phyloP scores from a whole-genome alignment of 2,888 invertebrate species.

The Nephrotoma flavescens region DNA sequence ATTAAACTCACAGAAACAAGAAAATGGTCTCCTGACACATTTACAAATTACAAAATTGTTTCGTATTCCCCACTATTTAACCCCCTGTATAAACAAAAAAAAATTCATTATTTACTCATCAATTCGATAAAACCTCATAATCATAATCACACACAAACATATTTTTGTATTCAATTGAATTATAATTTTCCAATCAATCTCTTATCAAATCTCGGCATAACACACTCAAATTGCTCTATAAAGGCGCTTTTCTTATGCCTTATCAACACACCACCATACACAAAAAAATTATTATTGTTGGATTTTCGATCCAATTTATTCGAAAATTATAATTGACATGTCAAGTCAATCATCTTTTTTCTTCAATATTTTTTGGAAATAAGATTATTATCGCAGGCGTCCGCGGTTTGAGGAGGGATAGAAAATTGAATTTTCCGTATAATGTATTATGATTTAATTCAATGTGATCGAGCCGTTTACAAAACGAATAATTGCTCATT shows the following conservation, averaged over 20 bases:
- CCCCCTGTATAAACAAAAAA: not conserved
- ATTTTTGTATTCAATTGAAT: not conserved
- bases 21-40: too few relatives aligned
- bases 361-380: not conserved
- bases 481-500: not conserved
- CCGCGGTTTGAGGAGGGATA: not conserved
- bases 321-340: not conserved
- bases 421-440: not conserved
- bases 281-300: not conserved
- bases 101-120: not conserved
- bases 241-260: too few relatives aligned
- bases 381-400: not conserved
- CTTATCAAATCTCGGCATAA: not conserved
- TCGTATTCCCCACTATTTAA: not conserved
- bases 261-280: too few relatives aligned
- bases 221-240: not conserved
- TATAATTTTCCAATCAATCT: not conserved
- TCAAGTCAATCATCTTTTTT: not conserved
- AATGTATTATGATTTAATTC: not conserved
- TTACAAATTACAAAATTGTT: not conserved
- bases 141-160: not conserved
- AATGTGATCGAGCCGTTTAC: not conserved
- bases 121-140: not conserved
- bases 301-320: not conserved
- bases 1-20: too few relatives aligned